These are phyloP conservation scores for Ciona savignyi DNA, from an alignment of 23 tunicate genomes.

Conservation along the genomic window DNA sequence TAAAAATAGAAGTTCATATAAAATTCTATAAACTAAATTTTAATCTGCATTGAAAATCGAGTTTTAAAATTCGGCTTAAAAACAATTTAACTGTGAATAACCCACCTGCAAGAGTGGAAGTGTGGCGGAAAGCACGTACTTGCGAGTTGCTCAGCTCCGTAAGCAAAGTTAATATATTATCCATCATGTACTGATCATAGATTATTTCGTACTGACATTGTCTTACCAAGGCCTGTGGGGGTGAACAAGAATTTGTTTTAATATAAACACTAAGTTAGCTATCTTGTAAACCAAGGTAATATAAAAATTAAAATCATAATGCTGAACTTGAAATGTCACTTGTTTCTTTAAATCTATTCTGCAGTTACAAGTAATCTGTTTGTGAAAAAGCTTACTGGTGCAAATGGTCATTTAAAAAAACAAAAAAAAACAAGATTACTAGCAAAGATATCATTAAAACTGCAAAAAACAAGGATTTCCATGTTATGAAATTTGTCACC, in stretches of 20 bases:
- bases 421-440: too few relatives aligned
- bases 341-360: not conserved
- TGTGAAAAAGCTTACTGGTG: not conserved
- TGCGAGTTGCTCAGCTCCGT: slow-evolving; percentile 93
- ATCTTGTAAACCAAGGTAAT: too few relatives aligned
- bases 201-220: slow-evolving; percentile 94
- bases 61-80: not conserved
- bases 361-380: not conserved
- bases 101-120: slow-evolving; percentile 86
- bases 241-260: not conserved
- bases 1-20: too few relatives aligned
- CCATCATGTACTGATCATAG: slow-evolving; percentile 99
- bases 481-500: slow-evolving; percentile 13
- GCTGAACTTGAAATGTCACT: not conserved
- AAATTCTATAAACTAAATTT: not conserved
- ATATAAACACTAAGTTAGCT: not conserved
- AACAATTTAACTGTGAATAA: not conserved
- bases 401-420: too few relatives aligned
- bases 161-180: slow-evolving; percentile 84
- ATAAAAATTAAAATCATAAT: too few relatives aligned
- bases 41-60: not conserved
- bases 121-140: slow-evolving; percentile 96
- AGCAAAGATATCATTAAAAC: not conserved
- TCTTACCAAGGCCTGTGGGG: slow-evolving; percentile 56
- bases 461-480: too few relatives aligned